phyloP scores from a whole-genome alignment of 64 coral and sea anemone genomes.

The Hydrozoanthus tunicans region DNA sequence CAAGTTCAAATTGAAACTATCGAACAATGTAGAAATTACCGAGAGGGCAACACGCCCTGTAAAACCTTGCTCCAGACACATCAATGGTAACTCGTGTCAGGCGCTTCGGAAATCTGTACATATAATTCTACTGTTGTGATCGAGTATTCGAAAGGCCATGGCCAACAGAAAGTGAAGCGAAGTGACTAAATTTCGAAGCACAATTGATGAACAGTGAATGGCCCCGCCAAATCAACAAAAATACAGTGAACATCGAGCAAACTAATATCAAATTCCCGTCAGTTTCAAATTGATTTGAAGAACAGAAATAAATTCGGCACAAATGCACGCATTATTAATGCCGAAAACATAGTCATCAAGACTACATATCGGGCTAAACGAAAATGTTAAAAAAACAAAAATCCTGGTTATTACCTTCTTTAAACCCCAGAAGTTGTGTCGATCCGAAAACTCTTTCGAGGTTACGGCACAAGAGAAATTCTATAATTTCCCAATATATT shows the following conservation, averaged over 20 bases:
- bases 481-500: slow-evolving; percentile 28
- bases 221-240: not conserved
- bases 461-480: not conserved
- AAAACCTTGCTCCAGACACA: slow-evolving; percentile 9
- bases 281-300: slow-evolving; percentile 30
- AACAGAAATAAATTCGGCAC: slow-evolving; percentile 44
- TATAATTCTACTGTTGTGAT: not conserved
- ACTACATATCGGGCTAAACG: not conserved
- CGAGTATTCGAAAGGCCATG: not conserved
- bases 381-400: slow-evolving; percentile 5
- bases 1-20: not conserved
- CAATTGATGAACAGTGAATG: not conserved
- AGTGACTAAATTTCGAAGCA: not conserved
- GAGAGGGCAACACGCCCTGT: slow-evolving; percentile 33
- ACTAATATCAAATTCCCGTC: slow-evolving; percentile 45
- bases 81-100: not conserved
- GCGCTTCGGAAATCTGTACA: not conserved
- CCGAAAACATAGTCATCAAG: not conserved
- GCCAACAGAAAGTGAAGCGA: not conserved
- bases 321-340: not conserved
- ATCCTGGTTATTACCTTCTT: not conserved
- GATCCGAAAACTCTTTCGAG: slow-evolving; percentile 20
- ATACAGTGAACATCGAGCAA: not conserved
- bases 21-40: not conserved
- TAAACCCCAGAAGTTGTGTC: slow-evolving; percentile 1